These are phyloP conservation scores for Lypha dubia DNA, from an alignment of 2,888 invertebrate species.

Conservation along the genomic window DNA sequence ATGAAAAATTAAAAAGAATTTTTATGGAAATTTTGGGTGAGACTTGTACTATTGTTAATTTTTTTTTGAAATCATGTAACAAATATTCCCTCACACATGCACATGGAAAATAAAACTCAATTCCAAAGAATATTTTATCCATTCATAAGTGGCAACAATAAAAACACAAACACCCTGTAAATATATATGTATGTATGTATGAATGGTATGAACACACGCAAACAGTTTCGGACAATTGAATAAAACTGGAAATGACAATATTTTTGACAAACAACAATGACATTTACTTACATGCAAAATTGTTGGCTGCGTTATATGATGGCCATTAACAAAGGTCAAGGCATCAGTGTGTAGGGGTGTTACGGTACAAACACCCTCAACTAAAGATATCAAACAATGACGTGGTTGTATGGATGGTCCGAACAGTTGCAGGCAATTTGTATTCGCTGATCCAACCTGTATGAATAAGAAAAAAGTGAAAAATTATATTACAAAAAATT, in stretches of 20 bases:
- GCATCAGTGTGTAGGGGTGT: slow-evolving; percentile 97
- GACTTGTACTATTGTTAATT: slow-evolving; percentile 14
- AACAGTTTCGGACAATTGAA: slow-evolving; percentile 27
- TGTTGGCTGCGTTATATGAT: slow-evolving; percentile 95
- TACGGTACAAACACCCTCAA: slow-evolving; percentile 95
- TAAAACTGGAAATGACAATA: slow-evolving; percentile 32
- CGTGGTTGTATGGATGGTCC: slow-evolving; percentile 96
- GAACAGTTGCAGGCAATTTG: slow-evolving; percentile 90
- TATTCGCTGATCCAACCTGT: slow-evolving; percentile 91
- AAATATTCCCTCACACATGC: background rate
- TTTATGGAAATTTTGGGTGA: background rate
- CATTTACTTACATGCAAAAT: slow-evolving; percentile 88
- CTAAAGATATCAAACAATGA: slow-evolving; percentile 97
- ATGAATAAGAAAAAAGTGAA: background rate
- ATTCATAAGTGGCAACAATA: background rate
- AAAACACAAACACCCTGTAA: background rate
- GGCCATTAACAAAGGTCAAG: slow-evolving; percentile 96
- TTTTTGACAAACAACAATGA: slow-evolving; percentile 18
- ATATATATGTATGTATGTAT: no score
- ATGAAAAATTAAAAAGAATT: background rate
- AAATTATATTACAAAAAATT: background rate
- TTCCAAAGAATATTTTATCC: slow-evolving; percentile 4
- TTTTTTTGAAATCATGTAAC: slow-evolving; percentile 27
- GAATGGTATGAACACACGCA: slow-evolving; percentile 24
- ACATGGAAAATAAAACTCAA: background rate